Base-by-base conservation (phyloP, 2,888 invertebrate genomes). In the Macaria notata region DNA sequence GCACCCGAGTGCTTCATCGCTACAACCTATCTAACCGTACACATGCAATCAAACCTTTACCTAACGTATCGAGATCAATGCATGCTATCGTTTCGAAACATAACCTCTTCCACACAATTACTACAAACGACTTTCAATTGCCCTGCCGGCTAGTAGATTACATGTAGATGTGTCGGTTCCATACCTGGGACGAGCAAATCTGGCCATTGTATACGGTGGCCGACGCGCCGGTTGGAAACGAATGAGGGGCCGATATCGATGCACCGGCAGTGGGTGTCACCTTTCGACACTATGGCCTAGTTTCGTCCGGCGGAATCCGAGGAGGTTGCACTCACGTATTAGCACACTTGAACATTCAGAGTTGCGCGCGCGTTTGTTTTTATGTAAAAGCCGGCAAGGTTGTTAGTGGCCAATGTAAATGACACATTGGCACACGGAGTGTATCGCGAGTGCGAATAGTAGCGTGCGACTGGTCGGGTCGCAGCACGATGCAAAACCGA, bases 391-490 rank as follows among this genome's bases (percentile, higher is more conserved):
- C 49, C 19, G 36, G 41, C 48, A 19, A 19, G 46, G 33, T 36
- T 49, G 8, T 49, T 46, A 36, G 41, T 51, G 46, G 49, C 56
- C 55, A 42, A 41, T 52, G 8, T 19, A 44, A 61, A 48, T 56
- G 49, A 43, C 56, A 63, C 68, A 73, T 71, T 75, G 61, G 73
- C 77, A 74, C 68, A 69, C 68, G 70, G 78, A 72, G 72, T 81
- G 82, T 85, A 69, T 71, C 75, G 81, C 86, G 81, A 83, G 86
- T 83, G 83, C 87, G 89, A 88, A 81, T 84, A 88, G 81, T 84
- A 87, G 86, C 88, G 89, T 88, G 80, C 89, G 89, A 92, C 92
- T 89, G 82, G 82, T 64, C 72, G 46, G 67, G 73, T 51, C 50
- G 48, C 51, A 54, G 69, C 52, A 68, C 62, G 61, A 78, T 83